Base-by-base conservation (phyloP, 2,888 invertebrate species). In the Drosophila lutescens region DNA sequence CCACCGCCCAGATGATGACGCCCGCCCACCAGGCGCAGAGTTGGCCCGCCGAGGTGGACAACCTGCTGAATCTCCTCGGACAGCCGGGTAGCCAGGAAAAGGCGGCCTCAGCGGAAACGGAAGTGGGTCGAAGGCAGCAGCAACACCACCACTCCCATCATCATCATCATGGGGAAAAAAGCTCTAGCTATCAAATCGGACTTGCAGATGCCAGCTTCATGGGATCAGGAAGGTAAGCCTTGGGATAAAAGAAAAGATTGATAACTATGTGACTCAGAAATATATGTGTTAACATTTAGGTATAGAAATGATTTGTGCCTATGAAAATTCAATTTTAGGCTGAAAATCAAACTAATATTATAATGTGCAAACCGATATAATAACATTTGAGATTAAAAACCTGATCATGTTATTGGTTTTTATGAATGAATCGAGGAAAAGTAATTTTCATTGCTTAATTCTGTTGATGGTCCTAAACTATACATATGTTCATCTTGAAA, bases 161-260 rank as follows among this genome's bases (percentile, higher is more conserved):
- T n/a, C 75, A 79, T 13, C 86, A 82, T 50, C 87, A 84, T 38
- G 79, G 79, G 26, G 91, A 91, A 51, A 90, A 88, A 63, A 90
- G 75, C 66, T 78, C 89, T 32, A 89, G 91, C 59, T 91, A 88
- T 73, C 90, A 90, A 54, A 89, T 91, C 56, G 90, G 90, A 13
- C 69, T 63, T 6, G 63, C 86, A 9, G 90, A 90, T 51, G 85
- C 90, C 26, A 91, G 89, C 44, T 83, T 88, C 13, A 80, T 89
- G 68, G 91, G 89, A 60, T 90, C 80, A 54, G 86, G 81, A 66
- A 90, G 88, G 91, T 91, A 66, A 90, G 88, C 67, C 6, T 13
- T 44, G 7, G 2, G 10, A 2, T 41, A 10, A 41, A 15, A 10
- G 41, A 15, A 38, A 38, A n/a, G 0, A 38, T 1, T 13, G 4